Base-by-base conservation (phyloP, 2,888 invertebrate genomes). In the Phyllotreta striolata region DNA sequence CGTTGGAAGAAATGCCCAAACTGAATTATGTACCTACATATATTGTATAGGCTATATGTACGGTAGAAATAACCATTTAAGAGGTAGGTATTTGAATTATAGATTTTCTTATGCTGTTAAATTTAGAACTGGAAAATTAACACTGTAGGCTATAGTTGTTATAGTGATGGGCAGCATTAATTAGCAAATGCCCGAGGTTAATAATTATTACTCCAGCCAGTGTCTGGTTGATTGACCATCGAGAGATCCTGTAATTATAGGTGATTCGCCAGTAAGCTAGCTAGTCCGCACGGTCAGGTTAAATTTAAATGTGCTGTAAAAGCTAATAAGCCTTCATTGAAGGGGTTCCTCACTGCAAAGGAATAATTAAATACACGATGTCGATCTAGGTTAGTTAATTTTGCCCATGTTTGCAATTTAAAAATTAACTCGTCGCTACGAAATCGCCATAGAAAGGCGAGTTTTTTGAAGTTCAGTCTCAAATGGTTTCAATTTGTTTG, bases 211-310 rank as follows among this genome's bases (percentile, higher is more conserved):
- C 56, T 43, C 38, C 55, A 57, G 60, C 52, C 39, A 24, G 54
- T 61, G 66, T 60, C 60, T 63, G 60, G 63, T 60, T 57, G 57
- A 66, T 56, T 66, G 62, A 65, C 37, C 58, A 49, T 8, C 14
- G 35, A 41, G 52, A 57, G 56, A 61, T 54, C 13, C 63, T 41
- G 47, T 63, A 63, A 66, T 66, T 63, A 63, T 49, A 63, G 61
- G 61, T 65, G 56, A 60, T 58, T 47, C 56, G 14, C 13, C 24
- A 41, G 38, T 51, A 52, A 37, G 55, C 46, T n/a, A 51, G 12
- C 51, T 46, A 57, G 44, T 38, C 38, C 52, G 57, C 12, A 52
- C 9, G 52, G 49, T 14, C 39, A 52, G 39, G 12, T 41, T 12
- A 39, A 52, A 38, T 52, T 52, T 52, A 10, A 47, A 47, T 47